A percentile compares a stretch with the other conserved stretches of the same genome.
phyloP scores from a whole-genome alignment of 2,888 invertebrate species.

The Drosophila pegasa region DNA sequence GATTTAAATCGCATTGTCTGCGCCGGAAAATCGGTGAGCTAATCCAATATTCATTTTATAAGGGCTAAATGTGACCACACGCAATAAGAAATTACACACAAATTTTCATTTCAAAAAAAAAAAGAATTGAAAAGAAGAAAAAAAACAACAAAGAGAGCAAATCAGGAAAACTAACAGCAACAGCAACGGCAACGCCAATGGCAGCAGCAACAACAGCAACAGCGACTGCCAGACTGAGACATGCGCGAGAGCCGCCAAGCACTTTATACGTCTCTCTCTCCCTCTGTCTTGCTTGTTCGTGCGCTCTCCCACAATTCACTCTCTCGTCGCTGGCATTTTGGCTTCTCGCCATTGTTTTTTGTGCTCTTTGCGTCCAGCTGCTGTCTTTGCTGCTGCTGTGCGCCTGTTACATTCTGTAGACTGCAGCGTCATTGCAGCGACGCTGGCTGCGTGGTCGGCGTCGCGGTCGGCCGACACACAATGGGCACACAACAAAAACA shows the following conservation, averaged over 20 bases:
- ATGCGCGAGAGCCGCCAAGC: conserved; percentile 59
- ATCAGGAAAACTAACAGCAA: conserved; percentile 29
- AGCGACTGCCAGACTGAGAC: conserved; percentile 43
- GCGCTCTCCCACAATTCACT: conserved; percentile 3
- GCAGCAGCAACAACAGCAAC: conserved; percentile 32
- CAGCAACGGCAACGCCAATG: conserved; percentile 27
- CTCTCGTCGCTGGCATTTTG: conserved; percentile 7
- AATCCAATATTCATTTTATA: conserved; percentile 41
- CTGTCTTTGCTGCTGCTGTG: conserved; percentile 53
- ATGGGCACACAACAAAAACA: conserved; percentile 31
- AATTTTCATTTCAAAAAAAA: conserved; percentile 27
- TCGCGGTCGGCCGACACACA: conserved; percentile 23
- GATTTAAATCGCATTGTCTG: conserved; percentile 70
- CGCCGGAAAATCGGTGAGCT: conserved; percentile 64
- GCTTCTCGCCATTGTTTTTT: conserved; percentile 22
- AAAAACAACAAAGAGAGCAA: conserved; percentile 23
- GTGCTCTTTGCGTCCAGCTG: conserved; percentile 18
- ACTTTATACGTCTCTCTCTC: conserved; percentile 19
- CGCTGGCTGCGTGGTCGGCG: conserved; percentile 43
- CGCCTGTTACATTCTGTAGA: conserved; percentile 81
- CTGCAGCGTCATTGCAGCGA: conserved; percentile 83
- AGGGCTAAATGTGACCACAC: conserved; percentile 43
- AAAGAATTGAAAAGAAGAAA: conserved; percentile 3
- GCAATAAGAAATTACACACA: conserved; percentile 49
- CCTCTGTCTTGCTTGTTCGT: conserved; percentile 8